Evolutionary conservation across 2,888 invertebrate genomes (phyloP), one percentile per base, ranked within the genome.

Genomic region (Caenorhabditis sp.): DNA sequence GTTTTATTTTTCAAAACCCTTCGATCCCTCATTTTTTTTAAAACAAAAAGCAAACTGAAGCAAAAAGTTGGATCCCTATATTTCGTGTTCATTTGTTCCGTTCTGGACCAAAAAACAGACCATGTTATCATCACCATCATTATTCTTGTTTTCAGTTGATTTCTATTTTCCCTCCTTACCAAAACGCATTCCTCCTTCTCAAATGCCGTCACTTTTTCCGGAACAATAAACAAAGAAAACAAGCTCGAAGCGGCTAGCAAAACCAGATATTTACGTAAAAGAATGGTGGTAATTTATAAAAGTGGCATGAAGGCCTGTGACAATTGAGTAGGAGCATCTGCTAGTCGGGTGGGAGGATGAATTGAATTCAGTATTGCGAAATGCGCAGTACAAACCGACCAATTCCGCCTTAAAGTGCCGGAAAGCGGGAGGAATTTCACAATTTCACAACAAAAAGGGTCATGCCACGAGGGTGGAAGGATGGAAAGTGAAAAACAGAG

Each of bases 311-410:
- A 55, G n/a, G n/a, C n/a, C n/a, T n/a, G n/a, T n/a, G n/a, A n/a
- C n/a, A 72, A 74, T 74, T 65, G 65, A 74, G 74, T 74, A 56
- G 60, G 37, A 35, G 58, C 37, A 37, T 22, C 51, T 50, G 55
- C 11, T 24, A 13, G 26, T 11, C 32, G 9, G 32, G 32, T 26
- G 13, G 24, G 15, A 2, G 24, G 35, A 65, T 58, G 58, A 65
- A 74, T 74, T 76, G 61, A 55, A 76, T 76, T 53, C 60, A 44
- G 76, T 67, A 76, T 76, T 76, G 76, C 76, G 76, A 76, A 76
- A 76, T 24, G 47, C 13, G 40, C 40, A 4, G 13, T 13, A 6
- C 26, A 37, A 18, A 53, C 53, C 61, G 44, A 64, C 64, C 71
- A 64, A 72, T 64, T 72, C 50, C 64, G 71, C 35, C 55, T 70